Conservation (phyloP, 2,797 vertebrate species). For the Myripristis murdjan region DNA sequence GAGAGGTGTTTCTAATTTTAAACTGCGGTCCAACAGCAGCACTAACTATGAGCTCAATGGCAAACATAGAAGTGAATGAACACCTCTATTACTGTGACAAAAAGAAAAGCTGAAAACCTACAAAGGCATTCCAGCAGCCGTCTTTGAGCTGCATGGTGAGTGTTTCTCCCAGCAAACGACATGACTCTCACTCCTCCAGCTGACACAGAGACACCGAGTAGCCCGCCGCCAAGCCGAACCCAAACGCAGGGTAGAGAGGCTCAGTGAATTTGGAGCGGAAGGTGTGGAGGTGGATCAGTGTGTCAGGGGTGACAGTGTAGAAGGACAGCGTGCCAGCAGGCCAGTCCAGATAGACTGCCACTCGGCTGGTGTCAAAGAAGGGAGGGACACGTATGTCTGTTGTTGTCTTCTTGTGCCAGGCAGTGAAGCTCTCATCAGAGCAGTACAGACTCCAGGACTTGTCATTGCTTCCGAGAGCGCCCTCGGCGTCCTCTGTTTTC, state of each 20-base stretch:
- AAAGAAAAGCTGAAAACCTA: no score
- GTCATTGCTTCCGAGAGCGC: conserved; percentile 32
- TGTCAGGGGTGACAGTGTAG: conserved; percentile 9
- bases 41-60: no score
- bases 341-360: conserved; percentile 51
- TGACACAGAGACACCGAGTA: conserved; percentile 26
- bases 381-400: background rate
- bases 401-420: conserved; percentile 37
- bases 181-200: no score
- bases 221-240: background rate
- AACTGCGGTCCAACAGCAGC: no score
- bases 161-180: background rate
- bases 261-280: conserved; percentile 32
- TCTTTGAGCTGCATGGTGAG: no score
- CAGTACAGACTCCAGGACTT: conserved; percentile 49
- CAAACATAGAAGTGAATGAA: no score
- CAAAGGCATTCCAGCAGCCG: no score
- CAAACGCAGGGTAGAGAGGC: conserved; percentile 29
- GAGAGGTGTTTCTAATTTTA: no score
- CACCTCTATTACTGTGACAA: no score
- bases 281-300: background rate
- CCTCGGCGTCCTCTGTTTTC: conserved; percentile 3
- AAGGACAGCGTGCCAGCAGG: conserved; percentile 38
- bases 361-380: background rate
- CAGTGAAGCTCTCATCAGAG: conserved; percentile 17